phyloP scores from a whole-genome alignment of 2,888 invertebrate species.

The Torymus aiolomorphi region DNA sequence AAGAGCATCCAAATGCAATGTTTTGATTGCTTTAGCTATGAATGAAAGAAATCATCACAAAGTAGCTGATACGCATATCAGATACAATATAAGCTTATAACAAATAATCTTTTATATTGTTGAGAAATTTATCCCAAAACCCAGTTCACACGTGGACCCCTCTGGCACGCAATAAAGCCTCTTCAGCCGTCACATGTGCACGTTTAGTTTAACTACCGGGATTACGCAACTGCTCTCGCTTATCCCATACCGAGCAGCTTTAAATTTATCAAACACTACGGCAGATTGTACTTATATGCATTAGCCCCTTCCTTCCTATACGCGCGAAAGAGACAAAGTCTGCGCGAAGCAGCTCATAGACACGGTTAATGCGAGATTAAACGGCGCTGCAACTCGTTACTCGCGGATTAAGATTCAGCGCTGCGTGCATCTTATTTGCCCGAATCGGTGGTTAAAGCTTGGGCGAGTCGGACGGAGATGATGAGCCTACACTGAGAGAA shows the following conservation, averaged over 20 bases:
- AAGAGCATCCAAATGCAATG: too few relatives aligned
- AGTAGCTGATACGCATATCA: too few relatives aligned
- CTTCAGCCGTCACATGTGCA: conserved; percentile 1
- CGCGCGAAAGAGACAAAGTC: neutral
- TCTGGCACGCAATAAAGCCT: conserved; percentile 18
- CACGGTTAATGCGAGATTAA: conserved; percentile 65
- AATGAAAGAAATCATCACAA: too few relatives aligned
- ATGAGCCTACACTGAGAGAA: too few relatives aligned
- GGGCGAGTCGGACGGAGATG: neutral
- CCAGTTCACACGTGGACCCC: neutral
- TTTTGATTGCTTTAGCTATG: too few relatives aligned
- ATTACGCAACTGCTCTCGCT: conserved; percentile 29
- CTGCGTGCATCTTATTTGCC: neutral
- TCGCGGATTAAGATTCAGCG: conserved; percentile 65
- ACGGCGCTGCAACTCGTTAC: conserved; percentile 63
- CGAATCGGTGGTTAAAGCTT: conserved; percentile 18
- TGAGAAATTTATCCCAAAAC: too few relatives aligned
- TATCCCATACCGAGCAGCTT: conserved; percentile 14
- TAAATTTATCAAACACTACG: conserved; percentile 51
- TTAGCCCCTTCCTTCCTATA: too few relatives aligned
- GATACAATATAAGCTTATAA: too few relatives aligned
- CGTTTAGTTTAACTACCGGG: neutral
- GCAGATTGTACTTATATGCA: conserved; percentile 29
- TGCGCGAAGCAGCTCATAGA: conserved; percentile 52
- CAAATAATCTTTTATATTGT: too few relatives aligned